Conservation (phyloP, 2,888 invertebrate species). For the Agriopis marginaria region DNA sequence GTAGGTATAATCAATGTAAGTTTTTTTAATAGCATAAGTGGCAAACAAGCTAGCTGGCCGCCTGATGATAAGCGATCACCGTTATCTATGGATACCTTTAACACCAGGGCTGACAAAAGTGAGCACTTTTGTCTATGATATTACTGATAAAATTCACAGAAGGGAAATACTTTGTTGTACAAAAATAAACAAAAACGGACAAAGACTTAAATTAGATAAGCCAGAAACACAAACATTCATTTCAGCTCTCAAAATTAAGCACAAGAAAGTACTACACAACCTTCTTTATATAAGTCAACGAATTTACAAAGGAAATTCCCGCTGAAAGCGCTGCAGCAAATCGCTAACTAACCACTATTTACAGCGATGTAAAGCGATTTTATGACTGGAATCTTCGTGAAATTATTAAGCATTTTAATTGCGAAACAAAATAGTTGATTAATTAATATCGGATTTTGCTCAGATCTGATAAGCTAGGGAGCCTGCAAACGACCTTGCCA, state of each 20-base stretch:
- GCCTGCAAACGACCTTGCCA: no score
- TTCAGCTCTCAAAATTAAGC: slow-evolving; percentile 12
- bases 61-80: no score
- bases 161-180: no score
- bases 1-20: no score
- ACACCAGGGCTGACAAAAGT: no score
- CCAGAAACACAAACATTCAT: slow-evolving; percentile 15
- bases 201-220: slow-evolving; percentile 22
- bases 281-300: slow-evolving; percentile 45
- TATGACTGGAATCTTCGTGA: slow-evolving; percentile 17
- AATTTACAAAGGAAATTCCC: slow-evolving; percentile 56
- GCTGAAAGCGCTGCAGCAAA: slow-evolving; percentile 45
- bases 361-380: slow-evolving; percentile 31
- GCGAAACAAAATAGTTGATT: neutral
- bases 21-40: no score
- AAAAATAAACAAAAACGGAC: slow-evolving; percentile 2
- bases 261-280: slow-evolving; percentile 25
- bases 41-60: no score
- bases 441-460: no score
- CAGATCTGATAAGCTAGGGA: no score
- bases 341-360: slow-evolving; percentile 47
- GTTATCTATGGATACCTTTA: no score
- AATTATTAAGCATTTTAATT: slow-evolving; percentile 14
- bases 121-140: no score
- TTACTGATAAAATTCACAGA: no score